Base-by-base conservation (phyloP, 2,888 invertebrate genomes). In the Platycheirus rosarum region DNA sequence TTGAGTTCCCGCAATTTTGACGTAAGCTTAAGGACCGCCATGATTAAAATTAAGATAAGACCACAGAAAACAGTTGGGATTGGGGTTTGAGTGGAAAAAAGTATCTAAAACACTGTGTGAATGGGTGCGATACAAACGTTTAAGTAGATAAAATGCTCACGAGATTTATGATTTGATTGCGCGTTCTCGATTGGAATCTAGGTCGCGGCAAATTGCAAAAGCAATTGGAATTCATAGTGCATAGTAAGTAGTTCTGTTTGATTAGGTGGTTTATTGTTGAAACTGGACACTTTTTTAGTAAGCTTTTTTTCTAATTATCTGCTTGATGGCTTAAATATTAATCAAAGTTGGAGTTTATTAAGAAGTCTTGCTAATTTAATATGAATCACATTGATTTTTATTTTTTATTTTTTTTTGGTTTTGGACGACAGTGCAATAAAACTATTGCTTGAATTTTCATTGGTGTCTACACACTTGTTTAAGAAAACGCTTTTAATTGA, bases 131-230 rank as follows among this genome's bases (percentile, higher is more conserved):
- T 26, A 32, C 6, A 23, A 6, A 23, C 5, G 20, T 46, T 9
- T 40, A 48, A 65, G 48, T 69, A 79, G 74, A 74, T 73, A 80
- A 74, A 80, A 65, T 80, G 63, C 57, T 70, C 65, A 60, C 9
- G 46, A 60, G 80, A 75, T 75, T 75, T 73, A 70, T 66, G 75
- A 75, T 80, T 62, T 80, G 75, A 75, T 80, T 80, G 70, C 60
- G 75, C 60, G 75, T 80, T 75, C 80, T 62, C 60, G 70, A 71
- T 75, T 66, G 46, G 53, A 53, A 80, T 75, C 60, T 80, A 29
- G 80, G 80, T 75, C 80, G 75, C 70, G 63, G 63, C 69, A 75
- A 75, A 75, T 75, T 75, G 75, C 65, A 70, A 69, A 70, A 75
- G 23, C 65, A 65, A 62, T 44, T 42, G 78, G 73, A 73, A 79